These are phyloP conservation scores for Polyommatus iphigenia DNA, from an alignment of 2,888 invertebrate genomes.

Conservation along the genomic window DNA sequence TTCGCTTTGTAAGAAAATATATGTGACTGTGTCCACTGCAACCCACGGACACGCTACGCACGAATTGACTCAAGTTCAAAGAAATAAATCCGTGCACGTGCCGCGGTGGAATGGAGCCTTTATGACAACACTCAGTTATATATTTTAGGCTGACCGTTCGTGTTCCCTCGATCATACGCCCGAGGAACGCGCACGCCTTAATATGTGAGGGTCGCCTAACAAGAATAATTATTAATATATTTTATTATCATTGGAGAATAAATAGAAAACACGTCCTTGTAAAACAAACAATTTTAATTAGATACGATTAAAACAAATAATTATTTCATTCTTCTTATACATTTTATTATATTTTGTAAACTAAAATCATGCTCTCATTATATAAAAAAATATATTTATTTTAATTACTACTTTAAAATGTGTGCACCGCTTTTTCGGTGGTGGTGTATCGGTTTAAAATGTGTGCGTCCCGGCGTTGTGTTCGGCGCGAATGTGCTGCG, in stretches of 20 bases:
- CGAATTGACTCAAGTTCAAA: no score
- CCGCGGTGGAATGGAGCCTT: no score
- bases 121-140: no score
- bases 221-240: no score
- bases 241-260: constrained; percentile 37
- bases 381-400: not conserved
- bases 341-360: not conserved
- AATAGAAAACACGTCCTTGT: not conserved
- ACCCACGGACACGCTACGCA: no score
- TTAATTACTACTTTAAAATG: not conserved
- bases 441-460: constrained; percentile 50
- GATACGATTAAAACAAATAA: not conserved
- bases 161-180: no score
- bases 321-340: not conserved
- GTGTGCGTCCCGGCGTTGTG: constrained; percentile 47
- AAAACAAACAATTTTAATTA: not conserved
- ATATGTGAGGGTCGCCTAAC: no score
- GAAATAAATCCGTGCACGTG: no score
- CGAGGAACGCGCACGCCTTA: no score
- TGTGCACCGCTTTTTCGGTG: constrained; percentile 44
- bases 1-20: no score
- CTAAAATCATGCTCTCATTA: not conserved
- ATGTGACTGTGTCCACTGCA: no score
- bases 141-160: no score
- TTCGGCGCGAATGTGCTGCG: constrained; percentile 55